Evolutionary conservation across 2,797 vertebrate species (phyloP).

Genomic region (Lepilemur septentrionalis): DNA sequence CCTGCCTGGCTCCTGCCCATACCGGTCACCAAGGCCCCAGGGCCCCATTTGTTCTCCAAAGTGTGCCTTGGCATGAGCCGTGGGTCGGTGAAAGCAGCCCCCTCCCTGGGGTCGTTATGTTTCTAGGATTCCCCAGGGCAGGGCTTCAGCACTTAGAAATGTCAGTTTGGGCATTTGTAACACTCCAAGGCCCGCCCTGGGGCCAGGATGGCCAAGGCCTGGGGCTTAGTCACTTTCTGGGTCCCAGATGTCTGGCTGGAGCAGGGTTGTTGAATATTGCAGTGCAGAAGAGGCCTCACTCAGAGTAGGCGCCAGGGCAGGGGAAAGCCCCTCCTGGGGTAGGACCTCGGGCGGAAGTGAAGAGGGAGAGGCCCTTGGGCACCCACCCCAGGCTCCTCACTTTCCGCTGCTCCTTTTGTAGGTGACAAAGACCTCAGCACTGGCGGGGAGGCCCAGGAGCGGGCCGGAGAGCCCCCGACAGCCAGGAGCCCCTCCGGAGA

Average conservation of each 20-base stretch:
- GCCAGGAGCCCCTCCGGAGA: neutral
- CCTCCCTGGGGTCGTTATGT: neutral
- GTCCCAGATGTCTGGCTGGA: too few relatives aligned
- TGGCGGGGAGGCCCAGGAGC: accelerated
- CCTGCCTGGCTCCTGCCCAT: neutral
- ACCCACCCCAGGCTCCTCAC: neutral
- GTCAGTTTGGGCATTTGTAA: too few relatives aligned
- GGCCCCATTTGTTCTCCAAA: neutral
- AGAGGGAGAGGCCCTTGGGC: neutral
- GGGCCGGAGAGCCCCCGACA: neutral
- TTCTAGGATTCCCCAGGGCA: neutral
- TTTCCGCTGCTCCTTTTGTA: neutral
- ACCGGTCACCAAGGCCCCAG: neutral
- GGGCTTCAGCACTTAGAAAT: neutral
- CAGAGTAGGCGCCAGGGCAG: neutral
- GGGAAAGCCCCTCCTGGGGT: too few relatives aligned
- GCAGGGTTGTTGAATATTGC: neutral
- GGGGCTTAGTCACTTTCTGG: neutral
- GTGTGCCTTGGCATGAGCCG: neutral
- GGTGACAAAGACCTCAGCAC: neutral
- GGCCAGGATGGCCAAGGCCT: neutral
- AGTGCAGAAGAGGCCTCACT: accelerated
- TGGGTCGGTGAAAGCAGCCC: too few relatives aligned
- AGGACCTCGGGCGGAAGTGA: neutral
- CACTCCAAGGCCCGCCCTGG: neutral